These are phyloP conservation scores for Drosophila cardini DNA, from an alignment of 1,140 invertebrate species.

Conservation along the genomic window DNA sequence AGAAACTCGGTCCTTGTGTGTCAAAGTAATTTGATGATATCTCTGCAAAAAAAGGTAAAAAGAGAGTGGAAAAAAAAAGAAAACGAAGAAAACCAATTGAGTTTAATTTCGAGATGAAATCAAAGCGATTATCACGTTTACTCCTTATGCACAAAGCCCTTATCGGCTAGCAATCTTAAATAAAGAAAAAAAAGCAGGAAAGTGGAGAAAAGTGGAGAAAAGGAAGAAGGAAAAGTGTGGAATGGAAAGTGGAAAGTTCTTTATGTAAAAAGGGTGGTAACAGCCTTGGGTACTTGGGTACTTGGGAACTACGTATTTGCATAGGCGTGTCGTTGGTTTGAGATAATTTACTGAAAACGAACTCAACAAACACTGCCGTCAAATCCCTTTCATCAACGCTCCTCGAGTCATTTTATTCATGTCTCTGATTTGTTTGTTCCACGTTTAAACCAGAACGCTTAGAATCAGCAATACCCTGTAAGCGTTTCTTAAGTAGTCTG, in stretches of 20 bases:
- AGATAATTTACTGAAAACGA: slow-evolving; percentile 16
- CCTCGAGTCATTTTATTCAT: not conserved
- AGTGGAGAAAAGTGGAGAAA: not conserved
- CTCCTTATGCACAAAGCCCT: slow-evolving; percentile 7
- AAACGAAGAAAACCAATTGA: slow-evolving; percentile 9
- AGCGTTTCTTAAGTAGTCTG: not conserved
- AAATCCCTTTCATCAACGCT: slow-evolving; percentile 11
- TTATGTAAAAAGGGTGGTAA: slow-evolving; percentile 7
- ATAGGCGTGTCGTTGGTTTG: slow-evolving; percentile 17
- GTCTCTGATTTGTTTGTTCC: slow-evolving; percentile 8
- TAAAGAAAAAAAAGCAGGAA: not conserved
- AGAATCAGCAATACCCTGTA: slow-evolving; percentile 9
- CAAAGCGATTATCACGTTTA: slow-evolving; percentile 18
- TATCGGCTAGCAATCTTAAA: slow-evolving; percentile 6
- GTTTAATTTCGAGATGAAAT: slow-evolving; percentile 12
- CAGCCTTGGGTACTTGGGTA: not conserved
- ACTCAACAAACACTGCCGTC: slow-evolving; percentile 12
- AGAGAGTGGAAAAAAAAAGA: not conserved
- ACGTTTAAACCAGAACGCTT: not conserved
- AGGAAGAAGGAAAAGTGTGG: too few species aligned
- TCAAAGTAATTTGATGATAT: slow-evolving; percentile 87
- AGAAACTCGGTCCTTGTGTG: slow-evolving; percentile 90
- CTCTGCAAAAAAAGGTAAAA: slow-evolving; percentile 13
- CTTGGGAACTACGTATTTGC: slow-evolving; percentile 4
- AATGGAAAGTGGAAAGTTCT: not conserved